phyloP scores from a whole-genome alignment of 2,888 invertebrate genomes.

The Leistus spinibarbis region DNA sequence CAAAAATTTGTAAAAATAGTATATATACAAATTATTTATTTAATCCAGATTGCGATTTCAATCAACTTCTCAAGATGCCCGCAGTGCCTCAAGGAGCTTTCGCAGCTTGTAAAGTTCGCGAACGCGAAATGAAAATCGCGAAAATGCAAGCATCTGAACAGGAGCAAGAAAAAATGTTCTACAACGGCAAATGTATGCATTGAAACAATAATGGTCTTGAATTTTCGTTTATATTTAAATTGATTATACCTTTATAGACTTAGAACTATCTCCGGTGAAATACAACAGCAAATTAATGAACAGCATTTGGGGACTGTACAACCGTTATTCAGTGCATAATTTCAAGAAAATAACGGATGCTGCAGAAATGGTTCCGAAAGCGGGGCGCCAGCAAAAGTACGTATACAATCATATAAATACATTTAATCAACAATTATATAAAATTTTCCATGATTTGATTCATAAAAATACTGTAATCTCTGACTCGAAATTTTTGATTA shows the following conservation, averaged over 20 bases:
- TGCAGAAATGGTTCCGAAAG: slow-evolving; percentile 44
- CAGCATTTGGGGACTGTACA: slow-evolving; percentile 90
- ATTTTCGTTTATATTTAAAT: background rate
- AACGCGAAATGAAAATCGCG: slow-evolving; percentile 63
- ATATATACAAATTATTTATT: background rate
- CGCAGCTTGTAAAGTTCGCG: slow-evolving; percentile 72
- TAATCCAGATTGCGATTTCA: slow-evolving; percentile 49
- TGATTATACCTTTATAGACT: slow-evolving; percentile 57
- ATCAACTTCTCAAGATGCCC: slow-evolving; percentile 62
- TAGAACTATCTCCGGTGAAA: slow-evolving; percentile 72
- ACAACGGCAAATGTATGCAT: slow-evolving; percentile 52
- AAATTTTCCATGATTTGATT: background rate
- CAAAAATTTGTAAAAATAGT: background rate
- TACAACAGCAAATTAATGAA: slow-evolving; percentile 90
- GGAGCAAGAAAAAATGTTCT: slow-evolving; percentile 44
- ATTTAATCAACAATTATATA: background rate
- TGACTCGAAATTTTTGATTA: background rate
- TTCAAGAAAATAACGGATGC: slow-evolving; percentile 79
- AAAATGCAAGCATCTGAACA: slow-evolving; percentile 57
- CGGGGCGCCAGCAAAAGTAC: slow-evolving; percentile 44
- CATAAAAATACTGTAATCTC: background rate
- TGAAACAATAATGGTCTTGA: background rate
- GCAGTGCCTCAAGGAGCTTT: slow-evolving; percentile 80
- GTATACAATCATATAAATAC: slow-evolving; percentile 6
- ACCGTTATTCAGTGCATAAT: slow-evolving; percentile 86